Evolutionary conservation across 2,888 invertebrate genomes (phyloP).

Genomic region (Malthinus flaveolus): DNA sequence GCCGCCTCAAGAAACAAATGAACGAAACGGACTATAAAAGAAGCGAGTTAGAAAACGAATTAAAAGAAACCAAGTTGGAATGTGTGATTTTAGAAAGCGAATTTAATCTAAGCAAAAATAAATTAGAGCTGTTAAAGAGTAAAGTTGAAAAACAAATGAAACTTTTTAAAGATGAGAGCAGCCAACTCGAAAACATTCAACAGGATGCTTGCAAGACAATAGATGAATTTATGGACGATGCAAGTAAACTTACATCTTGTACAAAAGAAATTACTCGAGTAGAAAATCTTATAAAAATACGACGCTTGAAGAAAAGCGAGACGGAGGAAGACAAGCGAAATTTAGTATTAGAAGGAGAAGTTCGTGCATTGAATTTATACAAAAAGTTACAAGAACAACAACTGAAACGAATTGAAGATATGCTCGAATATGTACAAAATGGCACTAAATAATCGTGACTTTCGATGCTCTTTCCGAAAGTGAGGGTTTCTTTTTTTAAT

Average conservation of each 20-base stretch:
- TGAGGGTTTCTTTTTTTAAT: too few relatives aligned
- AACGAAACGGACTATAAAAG: conserved; percentile 3
- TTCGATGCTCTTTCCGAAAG: too few relatives aligned
- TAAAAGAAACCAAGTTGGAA: background rate
- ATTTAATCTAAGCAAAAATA: background rate
- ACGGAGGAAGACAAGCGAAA: background rate
- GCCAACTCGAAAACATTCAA: conserved; percentile 12
- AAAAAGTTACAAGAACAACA: conserved; percentile 29
- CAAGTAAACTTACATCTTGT: background rate
- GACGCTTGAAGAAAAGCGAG: background rate
- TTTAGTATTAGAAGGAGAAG: conserved; percentile 29
- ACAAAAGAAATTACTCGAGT: background rate
- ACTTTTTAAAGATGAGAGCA: conserved; percentile 10
- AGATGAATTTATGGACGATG: conserved; percentile 6
- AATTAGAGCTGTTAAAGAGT: conserved; percentile 7
- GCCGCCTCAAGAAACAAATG: conserved; percentile 4
- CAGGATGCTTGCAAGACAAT: conserved; percentile 10
- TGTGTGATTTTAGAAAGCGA: conserved; percentile 6
- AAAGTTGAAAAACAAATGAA: conserved; percentile 7
- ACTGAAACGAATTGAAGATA: conserved; percentile 22
- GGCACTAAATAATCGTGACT: background rate
- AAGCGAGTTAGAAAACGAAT: background rate
- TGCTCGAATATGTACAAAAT: background rate
- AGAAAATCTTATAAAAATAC: background rate
- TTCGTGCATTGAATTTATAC: conserved; percentile 26